Percentiles rank a stretch among this genome's conserved stretches.
These are phyloP conservation scores for Athalia cordata DNA, from an alignment of 2,888 invertebrate genomes.

Conservation along the genomic window DNA sequence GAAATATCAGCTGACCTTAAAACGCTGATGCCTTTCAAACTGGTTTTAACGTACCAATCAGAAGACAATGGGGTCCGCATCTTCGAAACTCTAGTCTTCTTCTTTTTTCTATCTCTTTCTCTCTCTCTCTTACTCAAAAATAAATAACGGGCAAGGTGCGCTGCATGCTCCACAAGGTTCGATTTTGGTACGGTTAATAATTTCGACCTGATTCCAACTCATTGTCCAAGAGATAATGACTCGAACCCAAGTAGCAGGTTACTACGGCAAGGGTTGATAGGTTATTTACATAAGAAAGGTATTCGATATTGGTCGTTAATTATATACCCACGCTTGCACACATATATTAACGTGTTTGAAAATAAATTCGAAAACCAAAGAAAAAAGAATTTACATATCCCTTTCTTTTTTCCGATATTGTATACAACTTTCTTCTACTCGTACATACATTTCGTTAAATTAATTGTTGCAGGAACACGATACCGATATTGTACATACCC, in stretches of 20 bases:
- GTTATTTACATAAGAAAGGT: conserved; percentile 46
- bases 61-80: conserved; percentile 38
- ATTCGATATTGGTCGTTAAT: conserved; percentile 23
- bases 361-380: background rate
- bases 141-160: conserved; percentile 42
- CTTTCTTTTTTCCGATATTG: no score
- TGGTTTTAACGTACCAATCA: conserved; percentile 42
- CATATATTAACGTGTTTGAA: background rate
- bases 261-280: conserved; percentile 43
- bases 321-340: conserved; percentile 25
- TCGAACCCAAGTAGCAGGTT: conserved; percentile 26
- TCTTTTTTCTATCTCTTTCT: conserved; percentile 6
- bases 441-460: no score
- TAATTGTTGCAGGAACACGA: no score
- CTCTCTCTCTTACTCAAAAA: conserved; percentile 12
- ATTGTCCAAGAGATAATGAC: conserved; percentile 43
- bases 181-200: conserved; percentile 35
- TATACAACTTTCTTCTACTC: no score
- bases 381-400: background rate
- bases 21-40: conserved; percentile 36
- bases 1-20: conserved; percentile 35
- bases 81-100: conserved; percentile 22
- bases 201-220: conserved; percentile 32
- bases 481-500: no score
- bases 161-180: conserved; percentile 1